These are phyloP conservation scores for Bufo gargarizans DNA, from an alignment of 2,113 vertebrate species.

Conservation along the genomic window DNA sequence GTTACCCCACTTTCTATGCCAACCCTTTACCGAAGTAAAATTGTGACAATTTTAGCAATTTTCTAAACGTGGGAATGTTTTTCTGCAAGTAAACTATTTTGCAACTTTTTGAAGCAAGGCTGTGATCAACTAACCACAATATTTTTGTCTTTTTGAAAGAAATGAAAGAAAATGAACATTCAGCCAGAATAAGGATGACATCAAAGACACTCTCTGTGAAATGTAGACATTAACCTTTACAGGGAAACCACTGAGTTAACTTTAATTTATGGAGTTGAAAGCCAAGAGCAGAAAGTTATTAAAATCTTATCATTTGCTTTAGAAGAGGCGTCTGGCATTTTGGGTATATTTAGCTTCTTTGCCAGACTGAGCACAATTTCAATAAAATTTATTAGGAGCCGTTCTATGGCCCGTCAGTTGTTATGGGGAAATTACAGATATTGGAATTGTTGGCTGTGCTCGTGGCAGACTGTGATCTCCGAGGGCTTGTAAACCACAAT, in stretches of 20 bases:
- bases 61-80: too few species aligned
- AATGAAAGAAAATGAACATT: neutral
- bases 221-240: neutral
- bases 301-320: constrained; percentile 24
- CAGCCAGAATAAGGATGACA: neutral
- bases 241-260: constrained; percentile 14
- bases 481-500: neutral
- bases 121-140: too few species aligned
- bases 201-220: neutral
- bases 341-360: constrained; percentile 1
- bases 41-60: too few species aligned
- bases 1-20: too few species aligned
- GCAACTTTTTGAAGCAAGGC: too few species aligned
- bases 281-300: constrained; percentile 26
- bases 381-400: constrained; percentile 32
- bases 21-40: too few species aligned
- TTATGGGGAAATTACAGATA: constrained; percentile 19
- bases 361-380: constrained; percentile 7
- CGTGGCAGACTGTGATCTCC: neutral
- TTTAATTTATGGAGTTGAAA: constrained; percentile 3
- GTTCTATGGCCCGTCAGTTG: constrained; percentile 24
- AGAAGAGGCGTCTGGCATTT: constrained; percentile 20
- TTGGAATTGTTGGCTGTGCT: neutral
- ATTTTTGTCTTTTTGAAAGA: too few species aligned
- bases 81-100: too few species aligned